Evolutionary conservation across 1,140 invertebrate genomes (phyloP), one percentile per base, ranked within the genome.

Genomic region (Globodera ellingtonae): DNA sequence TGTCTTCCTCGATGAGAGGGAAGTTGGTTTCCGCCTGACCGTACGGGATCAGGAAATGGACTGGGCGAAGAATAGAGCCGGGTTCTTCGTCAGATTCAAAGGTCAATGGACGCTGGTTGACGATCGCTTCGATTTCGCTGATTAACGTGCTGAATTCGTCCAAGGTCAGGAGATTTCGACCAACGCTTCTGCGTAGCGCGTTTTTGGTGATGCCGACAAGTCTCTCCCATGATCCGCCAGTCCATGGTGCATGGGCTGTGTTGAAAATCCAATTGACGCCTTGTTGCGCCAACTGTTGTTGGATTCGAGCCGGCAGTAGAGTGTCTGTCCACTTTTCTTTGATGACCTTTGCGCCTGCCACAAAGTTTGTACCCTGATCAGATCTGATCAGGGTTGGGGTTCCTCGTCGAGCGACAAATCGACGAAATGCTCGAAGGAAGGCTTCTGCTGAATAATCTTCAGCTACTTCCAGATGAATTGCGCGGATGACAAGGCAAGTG

Each of bases 361-460:
- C 21, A 78, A 78, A 78, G 52, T 78, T 78, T 4, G 76, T 78
- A 3, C 35, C 76, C 48, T 78, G 70, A 9, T 78, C 76, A 10
- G 76, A 78, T 6, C 0, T 21, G 48, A 78, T 78, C 4, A 21
- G 15, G 3, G 6, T 5, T 46, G 76, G 76, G 10, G 8, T 15
- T 5, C 76, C 59, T 75, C 76, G 4, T 0, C 66, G 15, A 1
- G 76, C 76, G 0, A 76, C 48, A 2, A 78, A 77, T 21, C 56
- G 44, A 4, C 76, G 10, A 47, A 70, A 47, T 0, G 76, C 67
- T 15, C 35, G 6, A 6, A 81, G 21, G 73, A 78, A 75, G 21
- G 59, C 44, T 70, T 47, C 13, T 4, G 44, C 76, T 35, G 76
- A 78, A 10, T 44, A 46, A 9, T 78, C 72, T 70, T 78, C 44